Evolutionary conservation across 2,888 invertebrate genomes (phyloP).

Genomic region (Alentia gelatinosa): DNA sequence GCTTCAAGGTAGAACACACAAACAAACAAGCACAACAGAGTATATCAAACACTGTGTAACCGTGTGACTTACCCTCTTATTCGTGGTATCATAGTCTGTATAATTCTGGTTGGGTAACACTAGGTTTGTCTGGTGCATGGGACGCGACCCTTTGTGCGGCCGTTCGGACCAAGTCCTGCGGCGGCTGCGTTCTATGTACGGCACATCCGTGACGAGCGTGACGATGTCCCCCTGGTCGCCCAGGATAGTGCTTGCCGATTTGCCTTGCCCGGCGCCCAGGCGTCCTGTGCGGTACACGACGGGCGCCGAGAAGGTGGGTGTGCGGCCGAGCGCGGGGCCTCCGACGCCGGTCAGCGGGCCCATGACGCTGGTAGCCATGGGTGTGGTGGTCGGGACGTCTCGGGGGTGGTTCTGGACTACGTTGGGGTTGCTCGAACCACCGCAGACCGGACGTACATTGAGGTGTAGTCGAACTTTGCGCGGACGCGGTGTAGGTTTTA

Average conservation of each 20-base stretch:
- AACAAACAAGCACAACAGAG: too few species aligned
- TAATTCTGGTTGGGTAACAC: slow-evolving; percentile 69
- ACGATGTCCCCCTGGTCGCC: slow-evolving; percentile 59
- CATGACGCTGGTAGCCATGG: not conserved
- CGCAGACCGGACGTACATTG: not conserved
- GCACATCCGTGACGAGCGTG: slow-evolving; percentile 55
- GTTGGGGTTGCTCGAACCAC: slow-evolving; percentile 41
- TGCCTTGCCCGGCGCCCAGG: slow-evolving; percentile 54
- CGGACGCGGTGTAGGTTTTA: slow-evolving; percentile 3
- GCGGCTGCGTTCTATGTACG: slow-evolving; percentile 29
- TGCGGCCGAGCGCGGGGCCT: not conserved
- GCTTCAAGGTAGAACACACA: not conserved
- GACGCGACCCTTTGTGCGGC: slow-evolving; percentile 66
- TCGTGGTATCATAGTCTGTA: slow-evolving; percentile 70
- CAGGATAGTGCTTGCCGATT: slow-evolving; percentile 52
- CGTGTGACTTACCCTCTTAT: slow-evolving; percentile 72
- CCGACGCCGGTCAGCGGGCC: not conserved
- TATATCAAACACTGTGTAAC: too few species aligned
- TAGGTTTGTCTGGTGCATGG: slow-evolving; percentile 74
- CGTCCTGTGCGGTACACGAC: not conserved
- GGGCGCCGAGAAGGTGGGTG: not conserved
- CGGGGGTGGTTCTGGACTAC: not conserved
- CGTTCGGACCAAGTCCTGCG: not conserved
- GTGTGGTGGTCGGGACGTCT: slow-evolving; percentile 40
- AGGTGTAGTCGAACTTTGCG: not conserved